Base-by-base conservation (phyloP, 2,113 vertebrate species). In the Grallaria varia region DNA sequence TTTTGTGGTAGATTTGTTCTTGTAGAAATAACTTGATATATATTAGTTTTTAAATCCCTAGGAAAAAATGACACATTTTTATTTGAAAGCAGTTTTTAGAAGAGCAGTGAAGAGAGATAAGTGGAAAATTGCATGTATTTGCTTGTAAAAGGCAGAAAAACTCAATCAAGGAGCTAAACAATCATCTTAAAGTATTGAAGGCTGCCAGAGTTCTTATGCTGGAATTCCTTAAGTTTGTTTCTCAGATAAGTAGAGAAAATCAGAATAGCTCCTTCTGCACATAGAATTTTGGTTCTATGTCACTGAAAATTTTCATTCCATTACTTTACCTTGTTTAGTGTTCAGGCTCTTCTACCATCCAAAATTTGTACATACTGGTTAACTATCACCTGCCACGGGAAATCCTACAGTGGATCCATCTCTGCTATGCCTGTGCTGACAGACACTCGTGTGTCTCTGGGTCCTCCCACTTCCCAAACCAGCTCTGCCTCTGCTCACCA, bases 91-190 rank as follows among this genome's bases (percentile, higher is more conserved):
- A 71, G 35, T 58, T 77, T 87, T 79, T 81, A 67, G 60, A 81
- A 93, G 20, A 63, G n/a, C 52, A 74, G 23, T n/a, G 55, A 91
- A 73, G 63, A 56, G 53, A 80, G 8, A 8, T 64, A 81, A 81
- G 64, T 89, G 42, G 87, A 87, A 96, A 93, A 89, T 40, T 74
- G 8, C n/a, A 66, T 58, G 24, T 58, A 49, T 89, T 93, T 96
- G 9, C 69, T 91, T 58, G 17, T 78, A 60, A 69, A 87, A 91
- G 42, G 24, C 56, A 78, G 39, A 58, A 84, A 47, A 74, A 89
- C 67, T 77, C 89, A 35, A n/a, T 74, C 81, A 71, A 58, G 16
- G 31, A 81, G 45, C n/a, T 78, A 84, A 91, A 59, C 14, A 58
- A 33, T 75, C 60, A 50, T 35, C 45, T 58, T 53, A n/a, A 62